Base-by-base conservation (phyloP, 2,888 invertebrate species). In the Drosophila kuntzei region DNA sequence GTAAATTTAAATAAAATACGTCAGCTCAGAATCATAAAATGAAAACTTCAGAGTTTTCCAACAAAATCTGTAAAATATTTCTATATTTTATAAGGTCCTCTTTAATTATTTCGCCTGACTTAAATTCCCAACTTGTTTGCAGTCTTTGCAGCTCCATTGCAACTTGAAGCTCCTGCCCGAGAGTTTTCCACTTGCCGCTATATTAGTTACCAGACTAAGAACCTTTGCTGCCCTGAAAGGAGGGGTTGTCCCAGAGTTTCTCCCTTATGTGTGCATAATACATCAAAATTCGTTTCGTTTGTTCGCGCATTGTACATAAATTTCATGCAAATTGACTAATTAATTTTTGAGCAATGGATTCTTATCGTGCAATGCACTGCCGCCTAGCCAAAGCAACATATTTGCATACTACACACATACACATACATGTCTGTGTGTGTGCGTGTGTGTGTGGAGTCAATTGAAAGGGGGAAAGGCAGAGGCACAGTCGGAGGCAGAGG, bases 281-380 rank as follows among this genome's bases (percentile, higher is more conserved):
- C 62, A 78, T 78, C 74, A 73, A 68, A 69, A 72, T 86, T 58
- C 61, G 71, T 85, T 82, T 82, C 79, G 86, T 83, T 83, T 83
- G 82, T 87, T 83, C 82, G 88, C 88, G 82, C 82, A 81, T 87
- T 84, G 79, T 76, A 76, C 82, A 75, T 80, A 86, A 86, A 90
- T 87, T 85, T 86, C 84, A 90, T 89, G 90, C 82, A 90, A 90
- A 89, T 90, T 88, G 90, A 88, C 88, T 89, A 89, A 89, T 89
- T 89, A 89, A 88, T 90, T 86, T 89, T 73, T 79, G 76, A 72
- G 74, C 89, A 80, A 81, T 89, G 88, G 86, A 87, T 89, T 86
- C 80, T 90, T 87, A 89, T 89, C 88, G 89, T 74, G 80, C 70
- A 75, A 74, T 79, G 86, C 79, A 75, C 75, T 61, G 73, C 37